Base-by-base conservation (phyloP, 2,113 vertebrate genomes). In the Strix aluco region DNA sequence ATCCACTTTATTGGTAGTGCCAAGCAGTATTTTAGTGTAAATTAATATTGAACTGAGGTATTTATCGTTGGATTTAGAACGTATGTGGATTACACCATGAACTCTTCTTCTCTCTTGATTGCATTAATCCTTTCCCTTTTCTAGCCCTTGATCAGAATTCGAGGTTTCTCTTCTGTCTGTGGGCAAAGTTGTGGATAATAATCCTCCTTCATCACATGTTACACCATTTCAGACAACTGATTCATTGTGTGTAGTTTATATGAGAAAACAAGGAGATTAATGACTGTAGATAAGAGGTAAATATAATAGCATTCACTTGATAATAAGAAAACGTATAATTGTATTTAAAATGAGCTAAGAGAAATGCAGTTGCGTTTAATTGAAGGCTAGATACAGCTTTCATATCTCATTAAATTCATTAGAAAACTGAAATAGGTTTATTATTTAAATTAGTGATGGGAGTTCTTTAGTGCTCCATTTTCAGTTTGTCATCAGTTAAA, bases 401-500 rank as follows among this genome's bases (percentile, higher is more conserved):
- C 46, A 89, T 80, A 84, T 73, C 29, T 29, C 54, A 73, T 54
- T 57, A 86, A 93, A 72, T 91, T 90, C 8, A 71, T 59, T 63
- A 83, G 38, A 95, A 94, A 88, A 74, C 30, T 11, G 69, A 94
- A 95, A 96, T 86, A 90, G 13, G 11, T 88, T 95, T 94, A 66
- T 67, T 89, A 75, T 88, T 93, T 72, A 92, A 95, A 95, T 96
- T 95, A 96, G 83, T 71, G 18, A 32, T 74, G 49, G 47, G 52
- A 86, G 13, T 26, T 88, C 51, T 94, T 91, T 91, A 83, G 21
- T 86, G 40, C 8, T 84, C 49, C 21, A 69, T 89, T 93, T 92
- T 78, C 62, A 86, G 75, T 94, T 97, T 97, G 82, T 82, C 49
- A 90, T 91, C 61, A 88, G 86, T 97, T 92, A 92, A 92, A 95